These are phyloP conservation scores for Pandemis corylana DNA, from an alignment of 2,888 invertebrate species.

Conservation along the genomic window DNA sequence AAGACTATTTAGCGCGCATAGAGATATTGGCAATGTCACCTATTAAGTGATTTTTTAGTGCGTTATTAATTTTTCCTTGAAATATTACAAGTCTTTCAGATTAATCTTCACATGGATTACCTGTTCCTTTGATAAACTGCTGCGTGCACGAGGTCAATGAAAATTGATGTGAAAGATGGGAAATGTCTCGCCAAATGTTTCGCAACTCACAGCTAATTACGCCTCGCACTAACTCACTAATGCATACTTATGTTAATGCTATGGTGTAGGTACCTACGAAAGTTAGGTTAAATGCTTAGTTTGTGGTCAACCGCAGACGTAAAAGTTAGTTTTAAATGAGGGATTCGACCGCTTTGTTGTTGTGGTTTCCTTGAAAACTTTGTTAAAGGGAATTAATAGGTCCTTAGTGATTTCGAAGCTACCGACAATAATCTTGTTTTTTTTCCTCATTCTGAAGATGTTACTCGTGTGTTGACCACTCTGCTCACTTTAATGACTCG, in stretches of 20 bases:
- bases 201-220: background rate
- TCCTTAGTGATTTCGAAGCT: background rate
- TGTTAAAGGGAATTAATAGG: background rate
- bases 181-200: background rate
- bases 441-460: background rate
- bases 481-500: background rate
- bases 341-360: background rate
- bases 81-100: background rate
- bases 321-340: background rate
- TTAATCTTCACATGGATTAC: background rate
- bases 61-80: background rate
- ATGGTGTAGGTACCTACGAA: background rate
- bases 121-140: background rate
- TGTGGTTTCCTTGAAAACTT: background rate
- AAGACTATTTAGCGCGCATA: background rate
- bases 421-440: background rate
- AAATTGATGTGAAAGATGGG: background rate
- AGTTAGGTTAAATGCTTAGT: background rate
- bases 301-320: background rate
- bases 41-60: background rate
- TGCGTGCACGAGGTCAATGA: background rate
- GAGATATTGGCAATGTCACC: background rate
- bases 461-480: background rate
- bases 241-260: background rate
- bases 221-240: background rate